Conservation (phyloP, 2,113 vertebrate species). For the Dromiciops gliroides region DNA sequence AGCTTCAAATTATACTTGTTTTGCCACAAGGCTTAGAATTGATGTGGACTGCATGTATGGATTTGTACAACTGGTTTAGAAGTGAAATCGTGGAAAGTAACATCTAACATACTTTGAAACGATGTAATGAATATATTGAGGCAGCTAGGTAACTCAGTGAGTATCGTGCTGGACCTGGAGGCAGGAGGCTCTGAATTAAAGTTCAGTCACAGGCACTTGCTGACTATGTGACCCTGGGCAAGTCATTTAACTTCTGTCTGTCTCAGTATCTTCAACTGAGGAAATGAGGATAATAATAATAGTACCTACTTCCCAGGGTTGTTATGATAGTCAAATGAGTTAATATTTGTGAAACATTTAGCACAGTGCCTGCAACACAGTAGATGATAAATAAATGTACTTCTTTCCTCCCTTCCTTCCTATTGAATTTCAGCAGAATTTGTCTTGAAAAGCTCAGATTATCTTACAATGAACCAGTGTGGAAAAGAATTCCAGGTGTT, state of each 20-base stretch:
- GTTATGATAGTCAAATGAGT: background rate
- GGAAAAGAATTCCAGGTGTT: background rate
- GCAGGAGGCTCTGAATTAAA: background rate
- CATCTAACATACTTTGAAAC: background rate
- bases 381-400: background rate
- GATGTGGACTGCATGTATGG: background rate
- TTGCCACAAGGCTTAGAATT: slow-evolving; percentile 24
- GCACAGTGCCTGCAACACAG: background rate
- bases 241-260: background rate
- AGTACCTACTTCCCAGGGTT: background rate
- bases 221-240: background rate
- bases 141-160: background rate
- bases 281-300: background rate
- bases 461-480: background rate
- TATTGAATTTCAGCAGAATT: background rate
- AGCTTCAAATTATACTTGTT: slow-evolving; percentile 49
- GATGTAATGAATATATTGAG: background rate
- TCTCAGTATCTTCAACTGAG: background rate
- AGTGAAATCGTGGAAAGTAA: background rate
- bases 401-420: background rate
- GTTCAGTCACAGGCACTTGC: background rate
- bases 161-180: background rate
- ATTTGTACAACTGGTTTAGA: slow-evolving; percentile 20
- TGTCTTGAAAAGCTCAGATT: background rate
- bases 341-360: background rate